Base-by-base conservation (phyloP, 1,140 invertebrate species). In the Papilio aristodemus region DNA sequence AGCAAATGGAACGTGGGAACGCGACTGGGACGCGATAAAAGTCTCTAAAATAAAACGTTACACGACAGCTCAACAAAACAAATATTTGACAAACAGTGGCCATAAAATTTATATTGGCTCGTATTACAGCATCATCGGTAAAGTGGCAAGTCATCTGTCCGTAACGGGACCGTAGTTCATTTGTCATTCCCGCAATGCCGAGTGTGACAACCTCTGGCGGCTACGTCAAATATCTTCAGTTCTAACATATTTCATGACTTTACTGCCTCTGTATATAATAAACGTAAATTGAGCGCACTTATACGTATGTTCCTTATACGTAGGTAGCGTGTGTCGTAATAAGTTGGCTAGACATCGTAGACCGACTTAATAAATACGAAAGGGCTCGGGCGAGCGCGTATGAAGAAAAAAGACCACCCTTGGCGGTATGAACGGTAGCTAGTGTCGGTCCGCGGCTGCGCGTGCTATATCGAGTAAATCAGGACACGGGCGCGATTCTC, bases 401-500 rank as follows among this genome's bases (percentile, higher is more conserved):
- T 62, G 59, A 43, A 64, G 27, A 37, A 57, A 67, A 62, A 62
- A 68, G 79, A 76, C 80, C 83, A 81, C 79, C 79, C 77, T 69
- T 70, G 69, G 68, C 41, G 76, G 67, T 74, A 73, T 68, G 68
- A 79, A 82, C 83, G 71, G 83, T 85, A 85, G 82, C 83, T 74
- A 77, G 69, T 78, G 80, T 80, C 76, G 71, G 63, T 46, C 69
- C 77, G 77, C 72, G 74, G 71, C 58, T 75, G 76, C 64, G 71
- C 79, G 66, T 67, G 73, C 76, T 74, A 79, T 86, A 87, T 86
- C 85, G 69, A 80, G 82, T 85, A 84, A 86, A 87, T 89, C 85
- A 81, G 81, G 58, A 81, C 77, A 75, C 75, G 78, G 75, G 67
- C 72, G 76, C 74, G 85, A 87, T 84, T 77, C 74, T 68, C 71